Percentiles rank a stretch among this genome's conserved stretches.
phyloP scores from a whole-genome alignment of 2,113 vertebrate genomes.

The Pogonocichla stellata region DNA sequence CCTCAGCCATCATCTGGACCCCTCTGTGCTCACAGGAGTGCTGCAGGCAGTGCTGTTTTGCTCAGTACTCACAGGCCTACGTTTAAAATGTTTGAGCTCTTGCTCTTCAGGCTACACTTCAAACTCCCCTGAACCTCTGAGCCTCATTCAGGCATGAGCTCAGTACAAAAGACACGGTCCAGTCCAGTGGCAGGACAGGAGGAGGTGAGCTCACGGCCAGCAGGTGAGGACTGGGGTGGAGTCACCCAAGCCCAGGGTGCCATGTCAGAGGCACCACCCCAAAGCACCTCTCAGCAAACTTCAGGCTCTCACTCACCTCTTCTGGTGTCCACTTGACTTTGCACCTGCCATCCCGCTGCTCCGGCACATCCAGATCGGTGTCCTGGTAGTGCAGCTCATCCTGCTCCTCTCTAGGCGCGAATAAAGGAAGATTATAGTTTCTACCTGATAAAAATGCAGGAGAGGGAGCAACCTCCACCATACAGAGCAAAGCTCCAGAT shows the following conservation, averaged over 20 bases:
- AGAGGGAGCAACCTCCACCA: background rate
- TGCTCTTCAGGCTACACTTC: background rate
- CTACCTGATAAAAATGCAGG: accelerated
- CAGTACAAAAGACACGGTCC: background rate
- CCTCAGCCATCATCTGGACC: background rate
- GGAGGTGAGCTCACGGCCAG: accelerated
- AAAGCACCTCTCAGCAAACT: background rate
- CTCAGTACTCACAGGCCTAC: background rate
- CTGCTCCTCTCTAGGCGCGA: slow-evolving; percentile 81
- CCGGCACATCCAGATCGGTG: slow-evolving; percentile 87
- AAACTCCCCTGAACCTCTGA: background rate
- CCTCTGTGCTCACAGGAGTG: background rate
- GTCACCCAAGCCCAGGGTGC: background rate
- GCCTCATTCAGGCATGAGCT: background rate
- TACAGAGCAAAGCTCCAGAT: background rate
- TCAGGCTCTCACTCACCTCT: slow-evolving; percentile 78
- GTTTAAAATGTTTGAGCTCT: background rate
- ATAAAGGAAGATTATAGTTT: background rate
- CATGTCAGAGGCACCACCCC: background rate
- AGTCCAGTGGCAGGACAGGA: background rate
- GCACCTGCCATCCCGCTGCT: slow-evolving; percentile 86
- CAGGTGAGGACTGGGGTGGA: background rate
- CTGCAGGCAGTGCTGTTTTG: accelerated
- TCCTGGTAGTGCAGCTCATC: slow-evolving; percentile 89
- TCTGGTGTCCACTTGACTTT: slow-evolving; percentile 94